Evolutionary conservation across 2,113 vertebrate genomes (phyloP).

Genomic region (Sylvilagus bachmani): DNA sequence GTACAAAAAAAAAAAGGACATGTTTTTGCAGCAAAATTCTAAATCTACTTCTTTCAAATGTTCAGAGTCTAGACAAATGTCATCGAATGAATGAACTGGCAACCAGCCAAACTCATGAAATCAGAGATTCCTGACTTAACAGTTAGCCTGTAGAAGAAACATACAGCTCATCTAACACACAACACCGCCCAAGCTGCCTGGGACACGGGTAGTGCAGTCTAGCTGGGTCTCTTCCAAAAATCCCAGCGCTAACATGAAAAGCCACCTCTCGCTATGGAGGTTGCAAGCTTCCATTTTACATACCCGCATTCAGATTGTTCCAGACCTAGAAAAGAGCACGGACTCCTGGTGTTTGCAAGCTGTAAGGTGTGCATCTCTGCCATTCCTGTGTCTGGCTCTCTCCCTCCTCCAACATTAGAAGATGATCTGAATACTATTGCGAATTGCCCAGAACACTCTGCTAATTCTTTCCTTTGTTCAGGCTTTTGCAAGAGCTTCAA

Average conservation of each 20-base stretch:
- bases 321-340: slow-evolving; percentile 14
- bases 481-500: neutral
- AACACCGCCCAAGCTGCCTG: neutral
- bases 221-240: neutral
- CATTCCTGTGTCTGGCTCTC: neutral
- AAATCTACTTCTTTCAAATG: slow-evolving; percentile 1
- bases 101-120: slow-evolving; percentile 33
- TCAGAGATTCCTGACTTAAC: slow-evolving; percentile 2
- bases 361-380: neutral
- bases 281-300: neutral
- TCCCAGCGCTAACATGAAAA: slow-evolving; percentile 6
- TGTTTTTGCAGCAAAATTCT: neutral
- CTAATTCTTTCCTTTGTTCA: slow-evolving; percentile 23
- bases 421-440: neutral
- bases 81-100: slow-evolving; percentile 21
- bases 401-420: neutral
- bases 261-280: neutral
- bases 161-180: neutral
- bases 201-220: neutral
- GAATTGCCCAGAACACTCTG: neutral
- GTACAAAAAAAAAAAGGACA: neutral
- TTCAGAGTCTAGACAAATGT: slow-evolving; percentile 56
- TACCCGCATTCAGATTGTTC: neutral
- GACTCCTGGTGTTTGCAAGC: neutral
- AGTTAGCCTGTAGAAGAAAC: slow-evolving; percentile 36